Evolutionary conservation across 2,797 vertebrate genomes (phyloP).

Genomic region (Synanceia verrucosa): DNA sequence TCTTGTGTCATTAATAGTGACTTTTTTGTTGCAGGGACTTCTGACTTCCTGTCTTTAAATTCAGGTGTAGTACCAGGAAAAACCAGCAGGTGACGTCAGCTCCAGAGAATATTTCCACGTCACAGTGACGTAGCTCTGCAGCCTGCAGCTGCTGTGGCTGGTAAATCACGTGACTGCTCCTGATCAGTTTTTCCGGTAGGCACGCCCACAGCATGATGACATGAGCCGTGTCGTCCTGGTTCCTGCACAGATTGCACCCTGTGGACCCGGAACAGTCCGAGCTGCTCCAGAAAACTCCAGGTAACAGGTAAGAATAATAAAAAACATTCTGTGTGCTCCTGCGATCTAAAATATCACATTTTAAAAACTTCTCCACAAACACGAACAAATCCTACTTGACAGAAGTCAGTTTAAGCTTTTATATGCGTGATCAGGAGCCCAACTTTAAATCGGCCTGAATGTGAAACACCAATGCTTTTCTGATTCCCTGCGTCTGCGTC

Average conservation of each 20-base stretch:
- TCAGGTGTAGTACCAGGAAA: too few species aligned
- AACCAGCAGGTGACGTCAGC: too few species aligned
- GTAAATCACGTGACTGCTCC: constrained; percentile 21
- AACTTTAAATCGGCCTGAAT: neutral
- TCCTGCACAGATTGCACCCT: neutral
- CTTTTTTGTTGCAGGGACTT: too few species aligned
- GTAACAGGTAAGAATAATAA: neutral
- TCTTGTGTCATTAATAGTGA: too few species aligned
- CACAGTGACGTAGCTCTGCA: neutral
- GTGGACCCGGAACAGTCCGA: too few species aligned
- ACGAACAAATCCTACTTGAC: too few species aligned
- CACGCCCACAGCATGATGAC: neutral
- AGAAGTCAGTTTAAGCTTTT: rapidly evolving
- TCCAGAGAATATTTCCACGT: too few species aligned
- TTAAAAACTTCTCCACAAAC: neutral
- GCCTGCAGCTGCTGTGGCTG: neutral
- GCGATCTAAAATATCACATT: rapidly evolving
- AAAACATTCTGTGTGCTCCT: too few species aligned
- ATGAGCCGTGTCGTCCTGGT: rapidly evolving
- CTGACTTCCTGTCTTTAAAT: too few species aligned
- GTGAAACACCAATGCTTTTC: rapidly evolving
- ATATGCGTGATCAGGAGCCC: rapidly evolving
- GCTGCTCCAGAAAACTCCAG: neutral
- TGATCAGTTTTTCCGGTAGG: neutral
- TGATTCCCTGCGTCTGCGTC: rapidly evolving